Conservation (phyloP, 2,113 vertebrate species). For the Lamprologus ornatipinnis region DNA sequence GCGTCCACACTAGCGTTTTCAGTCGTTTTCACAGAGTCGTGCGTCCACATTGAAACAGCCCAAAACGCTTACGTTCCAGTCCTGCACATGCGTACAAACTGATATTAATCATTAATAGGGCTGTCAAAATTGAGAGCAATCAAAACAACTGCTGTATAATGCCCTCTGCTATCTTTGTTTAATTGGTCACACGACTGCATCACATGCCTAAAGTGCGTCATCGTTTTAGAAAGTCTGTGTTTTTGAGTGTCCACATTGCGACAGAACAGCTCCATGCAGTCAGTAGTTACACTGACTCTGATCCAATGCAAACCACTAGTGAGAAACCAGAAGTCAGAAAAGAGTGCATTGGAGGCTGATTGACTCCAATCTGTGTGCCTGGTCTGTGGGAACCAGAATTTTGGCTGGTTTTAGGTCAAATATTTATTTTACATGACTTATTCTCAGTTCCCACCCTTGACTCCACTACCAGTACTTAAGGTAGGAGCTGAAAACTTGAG, state of each 20-base stretch:
- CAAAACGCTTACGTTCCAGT: neutral
- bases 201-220: neutral
- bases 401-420: neutral
- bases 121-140: neutral
- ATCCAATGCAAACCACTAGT: neutral
- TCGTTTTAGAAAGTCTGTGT: neutral
- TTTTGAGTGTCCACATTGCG: neutral
- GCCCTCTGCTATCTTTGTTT: neutral
- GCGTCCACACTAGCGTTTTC: neutral
- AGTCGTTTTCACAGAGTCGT: neutral
- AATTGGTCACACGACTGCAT: neutral
- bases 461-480: neutral
- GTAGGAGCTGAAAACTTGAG: neutral
- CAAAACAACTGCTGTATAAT: neutral
- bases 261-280: neutral
- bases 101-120: neutral
- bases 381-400: neutral
- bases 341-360: neutral
- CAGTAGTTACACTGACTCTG: neutral
- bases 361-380: neutral
- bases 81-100: neutral
- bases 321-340: neutral
- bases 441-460: neutral
- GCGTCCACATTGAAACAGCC: neutral
- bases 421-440: neutral